phyloP scores from a whole-genome alignment of 2,888 invertebrate genomes.

The Scrobipalpa atriplicella region DNA sequence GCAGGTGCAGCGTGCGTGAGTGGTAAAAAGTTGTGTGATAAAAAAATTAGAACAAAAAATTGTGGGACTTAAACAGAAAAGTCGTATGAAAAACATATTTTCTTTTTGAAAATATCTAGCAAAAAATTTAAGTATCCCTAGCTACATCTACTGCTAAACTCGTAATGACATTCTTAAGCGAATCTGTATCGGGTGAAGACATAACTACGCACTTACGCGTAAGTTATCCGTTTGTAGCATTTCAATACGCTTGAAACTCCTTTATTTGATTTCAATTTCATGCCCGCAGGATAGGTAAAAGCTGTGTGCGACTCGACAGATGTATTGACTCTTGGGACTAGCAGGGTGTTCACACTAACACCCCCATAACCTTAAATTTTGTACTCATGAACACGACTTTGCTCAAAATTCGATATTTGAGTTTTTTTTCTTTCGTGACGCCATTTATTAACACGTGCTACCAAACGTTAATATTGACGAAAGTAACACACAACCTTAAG shows the following conservation, averaged over 20 bases:
- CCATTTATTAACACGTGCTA: constrained; percentile 69
- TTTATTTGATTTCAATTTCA: constrained; percentile 19
- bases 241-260: constrained; percentile 22
- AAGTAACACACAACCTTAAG: constrained; percentile 23
- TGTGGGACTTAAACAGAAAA: neutral
- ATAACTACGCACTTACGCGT: constrained; percentile 15
- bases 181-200: neutral
- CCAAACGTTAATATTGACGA: constrained; percentile 51
- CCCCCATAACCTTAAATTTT: constrained; percentile 16
- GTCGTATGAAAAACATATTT: neutral
- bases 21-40: constrained; percentile 35
- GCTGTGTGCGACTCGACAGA: constrained; percentile 39
- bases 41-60: constrained; percentile 32
- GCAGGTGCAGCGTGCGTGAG: constrained; percentile 47
- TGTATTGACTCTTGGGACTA: constrained; percentile 28
- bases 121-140: neutral
- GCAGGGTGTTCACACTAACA: constrained; percentile 12
- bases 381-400: constrained; percentile 51
- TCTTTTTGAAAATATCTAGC: too few relatives aligned
- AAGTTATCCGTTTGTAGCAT: constrained; percentile 12
- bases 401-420: constrained; percentile 39
- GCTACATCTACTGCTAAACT: neutral
- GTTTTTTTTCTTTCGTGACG: constrained; percentile 47
- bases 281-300: constrained; percentile 22
- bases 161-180: neutral